Conservation (phyloP, 2,797 vertebrate species). For the Cichlasoma orientale region DNA sequence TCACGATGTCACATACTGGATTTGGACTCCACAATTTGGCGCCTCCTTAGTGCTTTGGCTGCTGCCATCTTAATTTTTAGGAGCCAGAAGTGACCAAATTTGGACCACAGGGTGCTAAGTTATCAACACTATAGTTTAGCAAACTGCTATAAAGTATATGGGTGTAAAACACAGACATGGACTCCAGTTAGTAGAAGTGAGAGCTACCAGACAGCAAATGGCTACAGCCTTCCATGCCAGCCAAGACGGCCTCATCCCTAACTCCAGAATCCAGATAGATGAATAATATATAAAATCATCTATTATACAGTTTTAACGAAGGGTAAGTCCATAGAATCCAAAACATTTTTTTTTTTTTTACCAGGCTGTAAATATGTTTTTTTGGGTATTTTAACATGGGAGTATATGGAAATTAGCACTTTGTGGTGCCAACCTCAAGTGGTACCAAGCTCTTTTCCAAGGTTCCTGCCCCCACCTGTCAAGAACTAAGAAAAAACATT, state of each 20-base stretch:
- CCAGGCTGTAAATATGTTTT: background rate
- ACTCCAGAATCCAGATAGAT: background rate
- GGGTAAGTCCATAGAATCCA: background rate
- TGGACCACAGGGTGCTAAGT: background rate
- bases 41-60: background rate
- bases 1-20: too few relatives aligned
- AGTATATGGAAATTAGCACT: too few relatives aligned
- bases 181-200: too few relatives aligned
- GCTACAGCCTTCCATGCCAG: too few relatives aligned
- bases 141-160: background rate
- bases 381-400: rapidly evolving
- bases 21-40: too few relatives aligned
- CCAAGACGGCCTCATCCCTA: too few relatives aligned
- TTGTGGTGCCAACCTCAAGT: background rate
- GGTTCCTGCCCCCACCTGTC: background rate
- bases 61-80: background rate
- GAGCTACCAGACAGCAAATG: too few relatives aligned
- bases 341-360: background rate
- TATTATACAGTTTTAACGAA: background rate
- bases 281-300: background rate
- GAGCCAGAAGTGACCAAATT: background rate
- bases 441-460: background rate
- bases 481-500: background rate
- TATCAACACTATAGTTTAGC: rapidly evolving
- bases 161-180: background rate